These are phyloP conservation scores for Macrotus californicus DNA, from an alignment of 2,113 vertebrate species.

Conservation along the genomic window DNA sequence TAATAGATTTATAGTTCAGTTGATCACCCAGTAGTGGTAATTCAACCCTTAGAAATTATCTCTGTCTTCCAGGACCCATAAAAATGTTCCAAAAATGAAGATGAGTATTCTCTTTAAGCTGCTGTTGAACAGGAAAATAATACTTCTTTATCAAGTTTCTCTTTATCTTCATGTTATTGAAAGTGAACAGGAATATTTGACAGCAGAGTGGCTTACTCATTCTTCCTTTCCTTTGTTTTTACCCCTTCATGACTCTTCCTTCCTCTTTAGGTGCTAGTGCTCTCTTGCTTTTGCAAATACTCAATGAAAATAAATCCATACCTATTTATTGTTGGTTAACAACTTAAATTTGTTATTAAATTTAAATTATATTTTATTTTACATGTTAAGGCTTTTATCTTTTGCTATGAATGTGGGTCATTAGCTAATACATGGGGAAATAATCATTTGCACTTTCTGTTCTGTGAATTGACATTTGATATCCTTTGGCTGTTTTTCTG, in stretches of 20 bases:
- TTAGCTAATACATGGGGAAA: neutral
- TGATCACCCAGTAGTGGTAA: neutral
- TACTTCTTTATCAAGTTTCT: constrained; percentile 1
- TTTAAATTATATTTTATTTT: neutral
- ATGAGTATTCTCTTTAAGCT: constrained; percentile 6
- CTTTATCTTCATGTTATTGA: constrained; percentile 3
- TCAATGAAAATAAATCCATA: neutral
- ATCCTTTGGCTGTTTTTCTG: neutral
- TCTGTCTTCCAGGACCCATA: neutral
- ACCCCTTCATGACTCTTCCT: neutral
- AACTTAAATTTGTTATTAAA: neutral
- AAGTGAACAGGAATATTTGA: constrained; percentile 37
- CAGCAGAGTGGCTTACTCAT: constrained; percentile 19
- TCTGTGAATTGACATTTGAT: neutral
- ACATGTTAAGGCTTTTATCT: neutral
- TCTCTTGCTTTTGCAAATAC: neutral
- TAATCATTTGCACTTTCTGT: constrained; percentile 23
- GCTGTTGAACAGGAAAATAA: neutral
- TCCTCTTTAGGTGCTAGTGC: neutral
- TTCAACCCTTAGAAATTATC: constrained; percentile 6
- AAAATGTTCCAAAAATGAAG: constrained; percentile 3
- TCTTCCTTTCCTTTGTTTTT: constrained; percentile 20
- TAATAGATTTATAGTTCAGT: neutral
- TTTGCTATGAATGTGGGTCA: neutral
- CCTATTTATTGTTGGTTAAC: neutral